Evolutionary conservation across 2,113 vertebrate genomes (phyloP).

Genomic region (Perognathus longimembris): DNA sequence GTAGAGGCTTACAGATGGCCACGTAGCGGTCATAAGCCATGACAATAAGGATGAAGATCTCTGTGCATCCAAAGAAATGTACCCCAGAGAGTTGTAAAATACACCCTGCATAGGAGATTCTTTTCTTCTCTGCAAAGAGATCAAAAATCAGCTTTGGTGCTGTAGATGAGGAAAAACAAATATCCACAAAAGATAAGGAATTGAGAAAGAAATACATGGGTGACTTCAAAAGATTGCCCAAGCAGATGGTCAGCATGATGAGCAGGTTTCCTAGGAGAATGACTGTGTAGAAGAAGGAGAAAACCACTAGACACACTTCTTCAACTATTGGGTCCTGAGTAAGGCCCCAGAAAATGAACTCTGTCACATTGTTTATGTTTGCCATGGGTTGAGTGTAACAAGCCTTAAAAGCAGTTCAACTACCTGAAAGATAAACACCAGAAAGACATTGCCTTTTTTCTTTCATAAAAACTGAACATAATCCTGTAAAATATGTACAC

Average conservation of each 20-base stretch:
- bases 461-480: not conserved
- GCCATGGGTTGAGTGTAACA: not conserved
- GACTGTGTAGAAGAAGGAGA: slow-evolving; percentile 57
- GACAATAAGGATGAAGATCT: slow-evolving; percentile 67
- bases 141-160: slow-evolving; percentile 70
- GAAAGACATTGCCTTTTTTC: not conserved
- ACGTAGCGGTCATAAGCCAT: slow-evolving; percentile 12
- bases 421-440: slow-evolving; percentile 11
- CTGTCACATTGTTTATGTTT: slow-evolving; percentile 55
- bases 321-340: slow-evolving; percentile 54
- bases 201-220: slow-evolving; percentile 74
- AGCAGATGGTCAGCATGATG: slow-evolving; percentile 58
- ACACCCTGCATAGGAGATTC: slow-evolving; percentile 58
- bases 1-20: slow-evolving; percentile 1
- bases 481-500: no score
- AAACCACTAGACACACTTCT: slow-evolving; percentile 54
- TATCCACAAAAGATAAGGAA: slow-evolving; percentile 70
- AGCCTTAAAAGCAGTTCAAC: not conserved
- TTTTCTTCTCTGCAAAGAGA: slow-evolving; percentile 52
- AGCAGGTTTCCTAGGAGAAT: slow-evolving; percentile 71
- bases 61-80: slow-evolving; percentile 70
- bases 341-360: slow-evolving; percentile 66
- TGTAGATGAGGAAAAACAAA: slow-evolving; percentile 65
- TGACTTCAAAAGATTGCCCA: slow-evolving; percentile 36
- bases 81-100: slow-evolving; percentile 65